These are phyloP conservation scores for Drosophila gunungcola DNA, from an alignment of 1,140 invertebrate species.

Conservation along the genomic window DNA sequence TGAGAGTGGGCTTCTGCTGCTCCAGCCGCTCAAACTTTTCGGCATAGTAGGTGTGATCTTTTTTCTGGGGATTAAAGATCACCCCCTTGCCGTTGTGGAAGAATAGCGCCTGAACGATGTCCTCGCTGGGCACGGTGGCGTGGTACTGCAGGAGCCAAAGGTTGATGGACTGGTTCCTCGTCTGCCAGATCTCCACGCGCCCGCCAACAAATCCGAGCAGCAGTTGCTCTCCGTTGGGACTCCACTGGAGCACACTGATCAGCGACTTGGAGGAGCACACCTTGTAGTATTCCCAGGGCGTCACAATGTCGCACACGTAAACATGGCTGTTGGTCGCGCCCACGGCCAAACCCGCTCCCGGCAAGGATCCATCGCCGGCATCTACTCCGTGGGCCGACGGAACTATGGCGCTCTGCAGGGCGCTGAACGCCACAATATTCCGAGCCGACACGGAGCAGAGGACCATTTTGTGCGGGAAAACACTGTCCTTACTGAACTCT, in stretches of 20 bases:
- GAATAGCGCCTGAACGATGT: constrained; percentile 92
- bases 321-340: constrained; percentile 88
- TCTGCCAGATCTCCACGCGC: constrained; percentile 90
- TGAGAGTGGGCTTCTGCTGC: constrained; percentile 90
- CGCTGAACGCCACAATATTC: constrained; percentile 92
- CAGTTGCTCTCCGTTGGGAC: constrained; percentile 91
- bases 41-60: constrained; percentile 90
- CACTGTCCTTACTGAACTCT: constrained; percentile 59
- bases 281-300: constrained; percentile 91
- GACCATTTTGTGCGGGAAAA: constrained; percentile 64
- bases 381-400: constrained; percentile 21
- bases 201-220: constrained; percentile 91
- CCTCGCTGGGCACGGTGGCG: constrained; percentile 89
- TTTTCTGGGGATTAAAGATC: constrained; percentile 88
- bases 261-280: constrained; percentile 86
- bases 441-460: constrained; percentile 90
- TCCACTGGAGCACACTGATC: constrained; percentile 94
- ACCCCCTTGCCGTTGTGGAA: constrained; percentile 93
- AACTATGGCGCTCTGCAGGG: constrained; percentile 86
- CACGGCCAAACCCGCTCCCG: constrained; percentile 13
- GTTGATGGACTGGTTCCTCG: constrained; percentile 92
- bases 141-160: constrained; percentile 89
- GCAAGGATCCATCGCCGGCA: constrained; percentile 17
- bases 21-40: constrained; percentile 93
- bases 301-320: constrained; percentile 94